Percentiles rank a stretch among this genome's conserved stretches.
phyloP scores from a whole-genome alignment of 2,113 vertebrate genomes.

The Heloderma charlesbogerti region DNA sequence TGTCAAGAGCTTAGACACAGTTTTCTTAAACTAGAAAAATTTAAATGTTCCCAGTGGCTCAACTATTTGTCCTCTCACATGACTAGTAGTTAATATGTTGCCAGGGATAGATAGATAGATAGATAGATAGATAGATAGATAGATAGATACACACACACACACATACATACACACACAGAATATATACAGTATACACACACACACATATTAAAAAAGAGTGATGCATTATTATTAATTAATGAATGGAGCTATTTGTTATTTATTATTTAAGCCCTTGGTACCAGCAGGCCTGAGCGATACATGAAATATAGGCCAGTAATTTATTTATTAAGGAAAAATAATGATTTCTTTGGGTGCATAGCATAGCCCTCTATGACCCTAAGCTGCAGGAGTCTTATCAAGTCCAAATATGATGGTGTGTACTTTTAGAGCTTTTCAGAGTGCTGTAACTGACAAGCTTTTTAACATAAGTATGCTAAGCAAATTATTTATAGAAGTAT shows the following conservation, averaged over 20 bases:
- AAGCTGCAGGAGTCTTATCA: conserved; percentile 79
- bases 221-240: conserved; percentile 86
- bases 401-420: conserved; percentile 80
- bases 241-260: conserved; percentile 84
- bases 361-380: conserved; percentile 76
- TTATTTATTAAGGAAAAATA: conserved; percentile 89
- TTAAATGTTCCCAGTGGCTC: conserved; percentile 76
- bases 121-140: conserved; percentile 33
- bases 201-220: conserved; percentile 55
- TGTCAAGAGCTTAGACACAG: conserved; percentile 58
- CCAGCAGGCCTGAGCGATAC: conserved; percentile 78
- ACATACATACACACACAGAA: conserved; percentile 17
- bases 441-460: conserved; percentile 82
- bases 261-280: conserved; percentile 84
- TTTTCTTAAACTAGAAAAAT: conserved; percentile 78
- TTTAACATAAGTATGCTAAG: conserved; percentile 85
- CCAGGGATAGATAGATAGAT: conserved; percentile 53
- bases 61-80: conserved; percentile 78
- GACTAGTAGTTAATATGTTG: conserved; percentile 71
- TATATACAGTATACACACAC: too few species aligned
- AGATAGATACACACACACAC: too few species aligned
- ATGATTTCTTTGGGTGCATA: conserved; percentile 76
- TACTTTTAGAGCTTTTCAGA: conserved; percentile 82
- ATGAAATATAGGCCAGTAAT: conserved; percentile 86
- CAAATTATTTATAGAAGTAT: conserved; percentile 86